Evolutionary conservation across 2,888 invertebrate genomes (phyloP).

Genomic region (Perizoma flavofasciatum): DNA sequence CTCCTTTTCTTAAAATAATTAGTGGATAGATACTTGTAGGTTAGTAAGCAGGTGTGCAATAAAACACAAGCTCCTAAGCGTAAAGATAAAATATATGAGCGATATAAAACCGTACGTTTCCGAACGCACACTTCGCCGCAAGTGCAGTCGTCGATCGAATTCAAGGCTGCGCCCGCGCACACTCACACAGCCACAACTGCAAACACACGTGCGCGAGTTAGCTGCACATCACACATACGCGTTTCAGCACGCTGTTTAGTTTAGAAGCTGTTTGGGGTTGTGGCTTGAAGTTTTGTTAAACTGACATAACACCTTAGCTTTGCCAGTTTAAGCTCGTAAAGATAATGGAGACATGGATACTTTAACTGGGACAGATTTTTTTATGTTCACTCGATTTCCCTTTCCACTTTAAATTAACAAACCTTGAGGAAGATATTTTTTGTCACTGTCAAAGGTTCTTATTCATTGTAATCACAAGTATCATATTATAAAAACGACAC

Average conservation of each 20-base stretch:
- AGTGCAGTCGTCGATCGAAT: slow-evolving; percentile 79
- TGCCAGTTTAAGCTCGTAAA: background rate
- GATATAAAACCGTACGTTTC: slow-evolving; percentile 37
- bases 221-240: slow-evolving; percentile 1
- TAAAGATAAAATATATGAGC: slow-evolving; percentile 17
- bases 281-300: slow-evolving; percentile 19
- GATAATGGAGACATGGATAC: too few relatives aligned
- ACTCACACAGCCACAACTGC: slow-evolving; percentile 33
- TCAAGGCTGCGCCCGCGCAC: slow-evolving; percentile 66
- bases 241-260: slow-evolving; percentile 27
- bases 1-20: too few relatives aligned
- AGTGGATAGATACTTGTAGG: background rate
- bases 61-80: slow-evolving; percentile 7
- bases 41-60: background rate
- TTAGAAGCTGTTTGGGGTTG: slow-evolving; percentile 26
- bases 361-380: too few relatives aligned
- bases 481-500: too few relatives aligned
- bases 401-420: too few relatives aligned
- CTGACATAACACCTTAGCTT: slow-evolving; percentile 20
- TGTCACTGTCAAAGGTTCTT: too few relatives aligned
- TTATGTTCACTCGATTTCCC: too few relatives aligned
- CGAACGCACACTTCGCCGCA: slow-evolving; percentile 58
- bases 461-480: too few relatives aligned
- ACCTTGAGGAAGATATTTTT: too few relatives aligned
- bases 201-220: slow-evolving; percentile 19